phyloP scores from a whole-genome alignment of 2,888 invertebrate species.

The Hemaris fuciformis region DNA sequence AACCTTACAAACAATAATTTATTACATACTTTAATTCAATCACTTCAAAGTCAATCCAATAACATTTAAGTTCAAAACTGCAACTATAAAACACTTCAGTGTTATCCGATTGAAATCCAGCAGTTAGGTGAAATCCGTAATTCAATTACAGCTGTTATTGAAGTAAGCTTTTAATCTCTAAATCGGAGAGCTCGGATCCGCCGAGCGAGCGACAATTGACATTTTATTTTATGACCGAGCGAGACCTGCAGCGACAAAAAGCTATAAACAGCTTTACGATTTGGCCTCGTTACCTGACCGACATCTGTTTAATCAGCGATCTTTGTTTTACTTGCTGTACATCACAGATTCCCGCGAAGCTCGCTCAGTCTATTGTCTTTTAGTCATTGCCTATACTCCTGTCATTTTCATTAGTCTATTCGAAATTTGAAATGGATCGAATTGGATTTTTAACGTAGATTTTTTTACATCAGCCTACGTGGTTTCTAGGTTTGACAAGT shows the following conservation, averaged over 20 bases:
- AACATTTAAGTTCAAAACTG: not conserved
- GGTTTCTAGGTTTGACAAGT: too few relatives aligned
- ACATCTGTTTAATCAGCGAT: conserved; percentile 5
- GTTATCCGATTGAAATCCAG: not conserved
- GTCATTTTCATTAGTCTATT: not conserved
- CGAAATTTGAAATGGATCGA: not conserved
- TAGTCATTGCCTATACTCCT: not conserved
- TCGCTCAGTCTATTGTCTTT: not conserved
- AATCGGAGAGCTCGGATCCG: conserved; percentile 9
- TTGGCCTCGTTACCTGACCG: conserved; percentile 27
- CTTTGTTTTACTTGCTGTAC: not conserved
- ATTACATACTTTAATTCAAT: too few relatives aligned
- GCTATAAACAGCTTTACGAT: conserved; percentile 49
- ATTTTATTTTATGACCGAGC: conserved; percentile 43
- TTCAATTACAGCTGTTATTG: conserved; percentile 5
- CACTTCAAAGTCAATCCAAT: not conserved
- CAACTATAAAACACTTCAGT: not conserved
- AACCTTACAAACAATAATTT: too few relatives aligned
- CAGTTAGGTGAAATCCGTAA: not conserved
- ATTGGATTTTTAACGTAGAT: too few relatives aligned
- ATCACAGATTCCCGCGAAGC: not conserved
- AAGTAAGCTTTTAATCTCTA: conserved; percentile 8
- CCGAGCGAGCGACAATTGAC: conserved; percentile 41
- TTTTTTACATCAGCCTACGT: too few relatives aligned
- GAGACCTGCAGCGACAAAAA: conserved; percentile 38